phyloP scores from a whole-genome alignment of 2,888 invertebrate species.

The Onchidella celtica region DNA sequence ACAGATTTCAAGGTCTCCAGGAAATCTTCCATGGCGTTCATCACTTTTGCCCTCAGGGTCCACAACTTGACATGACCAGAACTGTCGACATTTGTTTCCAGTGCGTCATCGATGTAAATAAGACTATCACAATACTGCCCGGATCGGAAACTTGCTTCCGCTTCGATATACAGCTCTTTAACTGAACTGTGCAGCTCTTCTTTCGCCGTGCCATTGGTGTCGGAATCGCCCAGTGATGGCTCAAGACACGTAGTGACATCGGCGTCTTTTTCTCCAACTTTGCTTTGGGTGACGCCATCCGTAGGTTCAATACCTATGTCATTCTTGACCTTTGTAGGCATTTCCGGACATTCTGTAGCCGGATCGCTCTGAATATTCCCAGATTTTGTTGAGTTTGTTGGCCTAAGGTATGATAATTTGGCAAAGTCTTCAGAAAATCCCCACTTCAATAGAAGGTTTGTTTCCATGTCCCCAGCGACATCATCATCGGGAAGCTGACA shows the following conservation, averaged over 20 bases:
- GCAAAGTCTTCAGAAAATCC: conserved; percentile 6
- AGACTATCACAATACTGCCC: conserved; percentile 21
- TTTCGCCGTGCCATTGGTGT: no score
- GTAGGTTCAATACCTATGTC: no score
- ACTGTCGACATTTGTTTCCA: neutral
- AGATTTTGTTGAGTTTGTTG: neutral
- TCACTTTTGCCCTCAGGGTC: conserved; percentile 6
- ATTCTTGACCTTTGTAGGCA: no score
- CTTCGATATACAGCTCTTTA: neutral
- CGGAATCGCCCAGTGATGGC: no score
- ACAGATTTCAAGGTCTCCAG: conserved; percentile 13
- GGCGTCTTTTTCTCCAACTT: no score
- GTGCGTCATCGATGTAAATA: conserved; percentile 5
- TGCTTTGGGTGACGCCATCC: no score
- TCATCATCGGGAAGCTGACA: conserved; percentile 26
- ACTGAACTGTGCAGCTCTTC: neutral
- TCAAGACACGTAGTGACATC: no score
- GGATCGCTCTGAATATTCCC: neutral
- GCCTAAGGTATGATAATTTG: neutral
- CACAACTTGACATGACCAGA: neutral
- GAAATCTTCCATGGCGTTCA: conserved; percentile 29
- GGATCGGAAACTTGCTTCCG: neutral
- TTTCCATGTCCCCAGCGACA: neutral
- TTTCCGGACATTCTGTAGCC: no score
- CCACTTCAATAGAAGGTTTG: conserved; percentile 4